Percentiles rank a stretch among this genome's conserved stretches.
Evolutionary conservation across 2,888 invertebrate genomes (phyloP).

Genomic region (Dasysyrphus tricinctus): DNA sequence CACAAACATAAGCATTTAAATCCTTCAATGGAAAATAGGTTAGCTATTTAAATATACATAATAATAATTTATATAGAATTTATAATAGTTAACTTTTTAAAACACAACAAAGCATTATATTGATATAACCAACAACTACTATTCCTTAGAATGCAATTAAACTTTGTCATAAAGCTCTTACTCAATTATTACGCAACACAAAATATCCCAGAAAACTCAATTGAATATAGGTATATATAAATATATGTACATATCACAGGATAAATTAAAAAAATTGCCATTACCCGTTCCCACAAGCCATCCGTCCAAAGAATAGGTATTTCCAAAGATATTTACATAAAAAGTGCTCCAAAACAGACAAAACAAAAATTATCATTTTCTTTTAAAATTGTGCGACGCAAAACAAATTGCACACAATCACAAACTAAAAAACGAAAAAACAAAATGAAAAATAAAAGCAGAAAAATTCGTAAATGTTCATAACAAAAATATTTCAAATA

Average conservation of each 20-base stretch:
- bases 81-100: neutral
- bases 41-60: neutral
- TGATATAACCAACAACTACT: neutral
- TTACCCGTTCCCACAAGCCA: constrained; percentile 83
- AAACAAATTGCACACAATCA: constrained; percentile 37
- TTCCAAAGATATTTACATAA: constrained; percentile 50
- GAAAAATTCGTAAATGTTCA: neutral
- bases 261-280: constrained; percentile 82
- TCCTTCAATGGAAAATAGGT: neutral
- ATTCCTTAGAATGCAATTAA: neutral
- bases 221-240: neutral
- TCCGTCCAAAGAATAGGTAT: constrained; percentile 64
- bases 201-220: constrained; percentile 11
- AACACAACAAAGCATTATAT: neutral
- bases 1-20: neutral
- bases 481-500: constrained; percentile 31
- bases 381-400: constrained; percentile 48
- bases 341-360: constrained; percentile 54
- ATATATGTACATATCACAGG: neutral
- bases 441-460: constrained; percentile 11
- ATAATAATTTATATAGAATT: neutral
- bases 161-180: neutral
- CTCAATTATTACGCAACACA: neutral
- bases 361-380: constrained; percentile 11
- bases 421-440: constrained; percentile 1